phyloP scores from a whole-genome alignment of 2,888 invertebrate species.

The Lepidochitona cinerea region DNA sequence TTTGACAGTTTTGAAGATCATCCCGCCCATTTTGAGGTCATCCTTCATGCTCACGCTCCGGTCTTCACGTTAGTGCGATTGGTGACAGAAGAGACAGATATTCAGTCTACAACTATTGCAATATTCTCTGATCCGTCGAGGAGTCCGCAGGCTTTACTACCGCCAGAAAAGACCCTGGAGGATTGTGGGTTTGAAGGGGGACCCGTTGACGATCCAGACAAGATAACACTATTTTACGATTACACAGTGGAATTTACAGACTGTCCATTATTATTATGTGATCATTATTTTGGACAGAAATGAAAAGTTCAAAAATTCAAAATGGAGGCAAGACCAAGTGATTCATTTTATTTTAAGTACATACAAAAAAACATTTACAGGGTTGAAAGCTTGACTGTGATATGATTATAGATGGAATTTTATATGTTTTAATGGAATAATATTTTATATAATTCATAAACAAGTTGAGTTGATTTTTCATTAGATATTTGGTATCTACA shows the following conservation, averaged over 20 bases:
- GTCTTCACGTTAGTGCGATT: slow-evolving; percentile 56
- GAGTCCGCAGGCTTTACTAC: slow-evolving; percentile 51
- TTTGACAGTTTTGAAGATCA: slow-evolving; percentile 60
- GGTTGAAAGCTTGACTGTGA: no score
- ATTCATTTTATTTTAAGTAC: no score
- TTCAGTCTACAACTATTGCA: slow-evolving; percentile 58
- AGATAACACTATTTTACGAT: slow-evolving; percentile 62
- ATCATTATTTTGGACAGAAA: slow-evolving; percentile 65
- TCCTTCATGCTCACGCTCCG: slow-evolving; percentile 60
- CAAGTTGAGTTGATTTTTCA: no score
- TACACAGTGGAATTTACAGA: slow-evolving; percentile 65
- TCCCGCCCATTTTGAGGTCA: slow-evolving; percentile 56
- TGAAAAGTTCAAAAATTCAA: no score
- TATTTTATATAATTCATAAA: no score
- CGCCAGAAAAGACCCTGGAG: slow-evolving; percentile 49
- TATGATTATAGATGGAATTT: no score
- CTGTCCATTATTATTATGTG: slow-evolving; percentile 65
- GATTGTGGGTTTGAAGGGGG: slow-evolving; percentile 61
- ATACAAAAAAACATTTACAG: no score
- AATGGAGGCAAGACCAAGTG: no score
- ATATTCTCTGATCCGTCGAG: slow-evolving; percentile 59
- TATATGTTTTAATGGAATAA: no score
- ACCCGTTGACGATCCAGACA: slow-evolving; percentile 52
- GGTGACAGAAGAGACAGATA: slow-evolving; percentile 54
- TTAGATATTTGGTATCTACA: no score